Base-by-base conservation (phyloP, 1,140 invertebrate genomes). In the Prorops nasuta region DNA sequence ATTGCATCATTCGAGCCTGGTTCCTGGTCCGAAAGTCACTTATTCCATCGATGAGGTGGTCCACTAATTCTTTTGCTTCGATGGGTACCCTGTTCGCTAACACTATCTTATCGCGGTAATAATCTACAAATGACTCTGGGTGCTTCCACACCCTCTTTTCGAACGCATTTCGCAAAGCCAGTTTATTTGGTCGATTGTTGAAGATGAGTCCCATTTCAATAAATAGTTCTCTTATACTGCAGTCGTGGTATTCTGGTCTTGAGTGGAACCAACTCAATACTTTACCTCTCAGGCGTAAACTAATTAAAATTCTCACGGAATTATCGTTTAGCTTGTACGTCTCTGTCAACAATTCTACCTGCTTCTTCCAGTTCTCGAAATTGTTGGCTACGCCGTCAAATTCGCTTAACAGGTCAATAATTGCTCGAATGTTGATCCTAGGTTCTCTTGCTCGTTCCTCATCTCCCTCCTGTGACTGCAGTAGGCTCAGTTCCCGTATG, bases 261-360 rank as follows among this genome's bases (percentile, higher is more conserved):
- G 46, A 54, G 3, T 40, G 21, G 19, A 54, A 39, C 52, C 47
- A 50, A 14, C 32, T 22, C 2, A 1, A 6, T 2, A 46, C 43
- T 49, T 21, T 45, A 0, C 45, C 41, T 6, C 19, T 42, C 22
- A 49, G 38, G 10, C 35, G 35, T 37, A 37, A 37, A 15, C 16
- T 15, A 3, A 8, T 37, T 15, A 37, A 3, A 21, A 16, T 37
- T 37, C 35, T 15, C 15, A 16, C 35, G 14, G 15, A 17, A 17
- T 15, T 37, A 14, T 37, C 16, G 3, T 18, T 10, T 17, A 37
- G 1, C 3, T 10, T 6, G 14, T 15, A 37, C 3, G 16, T 37
- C 3, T 37, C 16, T 15, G 15, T 8, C 14, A 37, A 10, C 18
- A 37, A 18, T 18, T 37, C 16, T 8, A 37, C 16, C 16, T 37